Evolutionary conservation across 2,113 vertebrate species (phyloP), one percentile per base, ranked within the genome.

Genomic region (Corvus moneduloides): DNA sequence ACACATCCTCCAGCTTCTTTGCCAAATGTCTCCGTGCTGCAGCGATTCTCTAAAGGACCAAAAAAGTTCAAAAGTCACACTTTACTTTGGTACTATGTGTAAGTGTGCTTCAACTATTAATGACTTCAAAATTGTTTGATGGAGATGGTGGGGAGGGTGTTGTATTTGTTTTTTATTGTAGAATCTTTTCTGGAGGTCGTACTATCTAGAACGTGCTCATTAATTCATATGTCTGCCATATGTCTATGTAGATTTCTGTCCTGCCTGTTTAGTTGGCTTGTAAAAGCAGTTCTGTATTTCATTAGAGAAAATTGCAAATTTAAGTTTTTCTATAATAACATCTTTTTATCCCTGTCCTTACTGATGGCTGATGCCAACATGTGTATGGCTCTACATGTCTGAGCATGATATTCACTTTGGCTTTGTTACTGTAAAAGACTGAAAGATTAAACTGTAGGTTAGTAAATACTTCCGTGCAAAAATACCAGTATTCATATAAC

Each of bases 21-120:
- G 39, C 27, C 19, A 11, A 9, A 2, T 63, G 21, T 78, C 30
- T 28, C 35, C 26, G 8, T 13, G 46, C 8, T 0, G 0, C 49
- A 51, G 39, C 30, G 52, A 16, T 73, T n/a, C 33, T 51, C 9
- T 63, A 27, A 49, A 46, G 30, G 44, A 26, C 35, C 79, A 17
- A 20, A n/a, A 10, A 21, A 15, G 13, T 69, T 78, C 24, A 41
- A 15, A 64, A 35, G 9, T 11, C 32, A 35, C 44, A 2, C 20
- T 44, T 66, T 6, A 39, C 16, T 15, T 44, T 30, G 67, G 18
- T 30, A 9, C 18, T 61, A 3, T 55, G 33, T 39, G 7, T 63
- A n/a, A 13, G 2, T 6, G 3, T 71, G 19, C 32, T 72, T 91
- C 27, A 59, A 3, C 64, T 89, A 23, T 41, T 48, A 33, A 35